Evolutionary conservation across 2,797 vertebrate genomes (phyloP).

Genomic region (Amblyraja radiata): DNA sequence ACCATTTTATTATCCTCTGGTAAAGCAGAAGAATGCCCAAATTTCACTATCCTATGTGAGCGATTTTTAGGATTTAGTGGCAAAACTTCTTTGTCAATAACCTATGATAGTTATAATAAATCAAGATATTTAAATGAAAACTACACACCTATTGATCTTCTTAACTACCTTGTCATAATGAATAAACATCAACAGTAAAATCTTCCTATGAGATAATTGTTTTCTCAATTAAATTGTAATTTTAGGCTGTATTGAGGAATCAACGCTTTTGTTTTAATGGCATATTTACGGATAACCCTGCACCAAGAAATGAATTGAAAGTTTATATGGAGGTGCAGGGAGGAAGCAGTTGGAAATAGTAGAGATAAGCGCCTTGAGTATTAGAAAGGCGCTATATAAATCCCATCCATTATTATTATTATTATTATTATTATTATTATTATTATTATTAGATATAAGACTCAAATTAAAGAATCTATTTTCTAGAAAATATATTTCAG

Average conservation of each 20-base stretch:
- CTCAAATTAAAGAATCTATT: no score
- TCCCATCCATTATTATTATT: no score
- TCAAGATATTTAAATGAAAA: not conserved
- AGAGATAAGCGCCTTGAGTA: no score
- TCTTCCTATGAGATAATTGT: not conserved
- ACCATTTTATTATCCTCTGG: constrained; percentile 21
- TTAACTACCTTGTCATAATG: not conserved
- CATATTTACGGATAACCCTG: no score
- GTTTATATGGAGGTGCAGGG: no score
- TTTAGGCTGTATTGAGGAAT: not conserved
- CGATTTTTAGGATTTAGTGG: not conserved
- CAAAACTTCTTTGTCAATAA: not conserved
- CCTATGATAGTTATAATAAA: not conserved
- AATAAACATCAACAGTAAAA: constrained; percentile 8
- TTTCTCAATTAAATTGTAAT: not conserved
- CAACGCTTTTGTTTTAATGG: not conserved
- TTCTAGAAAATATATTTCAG: not conserved
- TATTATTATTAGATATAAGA: no score
- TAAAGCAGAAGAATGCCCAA: not conserved
- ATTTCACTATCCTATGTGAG: not conserved
- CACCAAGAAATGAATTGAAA: no score
- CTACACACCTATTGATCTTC: not conserved
- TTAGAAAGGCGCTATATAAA: no score
- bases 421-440: no score
- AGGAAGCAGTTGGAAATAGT: no score